Conservation (phyloP, 2,888 invertebrate species). For the Cephus nigrinus region DNA sequence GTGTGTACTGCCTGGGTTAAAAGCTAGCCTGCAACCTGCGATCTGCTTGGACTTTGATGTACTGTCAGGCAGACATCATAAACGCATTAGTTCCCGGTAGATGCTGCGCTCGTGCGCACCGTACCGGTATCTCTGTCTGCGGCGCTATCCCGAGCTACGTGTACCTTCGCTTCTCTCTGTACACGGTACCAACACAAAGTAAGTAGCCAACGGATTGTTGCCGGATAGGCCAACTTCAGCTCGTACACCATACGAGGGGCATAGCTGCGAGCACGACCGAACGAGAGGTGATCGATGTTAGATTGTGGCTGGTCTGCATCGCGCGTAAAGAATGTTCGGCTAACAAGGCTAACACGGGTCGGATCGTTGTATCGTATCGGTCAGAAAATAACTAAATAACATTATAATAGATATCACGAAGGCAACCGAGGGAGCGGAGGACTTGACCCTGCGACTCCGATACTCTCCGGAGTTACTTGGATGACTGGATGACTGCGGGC, state of each 20-base stretch:
- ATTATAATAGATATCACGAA: constrained; percentile 36
- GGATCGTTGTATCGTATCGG: constrained; percentile 35
- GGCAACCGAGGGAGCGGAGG: constrained; percentile 18
- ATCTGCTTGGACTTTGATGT: constrained; percentile 52
- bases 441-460: background rate
- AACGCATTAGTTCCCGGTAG: constrained; percentile 57
- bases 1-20: constrained; percentile 5
- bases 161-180: background rate
- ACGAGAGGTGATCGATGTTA: constrained; percentile 24
- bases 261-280: constrained; percentile 1
- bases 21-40: constrained; percentile 12
- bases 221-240: background rate
- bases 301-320: constrained; percentile 30
- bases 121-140: background rate
- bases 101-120: background rate
- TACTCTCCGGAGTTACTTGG: background rate
- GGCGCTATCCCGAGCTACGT: background rate
- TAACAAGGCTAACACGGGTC: constrained; percentile 47
- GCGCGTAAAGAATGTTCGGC: constrained; percentile 41
- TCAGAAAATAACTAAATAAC: constrained; percentile 38
- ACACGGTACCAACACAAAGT: background rate
- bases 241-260: constrained; percentile 1
- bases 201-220: background rate
- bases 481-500: background rate
- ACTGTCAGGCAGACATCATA: constrained; percentile 60